Conservation (phyloP, 37 sponge, comb jelly and placozoan species). For the Aplysina aerophoba region DNA sequence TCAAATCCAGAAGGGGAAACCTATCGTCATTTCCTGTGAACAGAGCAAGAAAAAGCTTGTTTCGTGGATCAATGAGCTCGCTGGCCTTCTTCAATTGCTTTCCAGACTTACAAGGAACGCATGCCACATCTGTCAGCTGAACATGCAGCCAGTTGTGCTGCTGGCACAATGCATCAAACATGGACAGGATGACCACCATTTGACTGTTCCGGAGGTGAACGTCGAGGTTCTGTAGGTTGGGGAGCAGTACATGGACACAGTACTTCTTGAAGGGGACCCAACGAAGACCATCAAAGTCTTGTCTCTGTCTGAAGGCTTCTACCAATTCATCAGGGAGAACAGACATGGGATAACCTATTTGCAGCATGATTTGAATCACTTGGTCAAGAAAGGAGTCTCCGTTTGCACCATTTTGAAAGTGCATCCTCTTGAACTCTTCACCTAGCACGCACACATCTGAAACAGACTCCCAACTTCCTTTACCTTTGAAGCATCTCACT, state of each 20-base stretch:
- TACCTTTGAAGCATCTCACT: conserved; percentile 6
- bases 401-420: not conserved
- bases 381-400: not conserved
- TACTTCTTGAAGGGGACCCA: conserved; percentile 19
- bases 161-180: too few species aligned
- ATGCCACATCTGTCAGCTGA: too few species aligned
- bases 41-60: conserved; percentile 4
- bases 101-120: too few species aligned
- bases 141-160: too few species aligned
- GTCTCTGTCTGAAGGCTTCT: too few species aligned
- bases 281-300: too few species aligned
- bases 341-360: too few species aligned
- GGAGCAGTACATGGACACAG: conserved; percentile 39
- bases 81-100: conserved; percentile 9
- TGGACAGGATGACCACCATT: conserved; percentile 7
- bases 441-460: conserved; percentile 26
- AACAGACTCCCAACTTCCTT: conserved; percentile 54
- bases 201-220: conserved; percentile 22
- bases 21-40: conserved; percentile 44
- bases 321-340: too few species aligned
- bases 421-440: conserved; percentile 30
- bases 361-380: not conserved
- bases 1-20: conserved; percentile 47
- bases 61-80: conserved; percentile 35
- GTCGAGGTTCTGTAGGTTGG: conserved; percentile 13